Conservation (phyloP, 2,113 vertebrate species). For the Lycocorax pyrrhopterus region DNA sequence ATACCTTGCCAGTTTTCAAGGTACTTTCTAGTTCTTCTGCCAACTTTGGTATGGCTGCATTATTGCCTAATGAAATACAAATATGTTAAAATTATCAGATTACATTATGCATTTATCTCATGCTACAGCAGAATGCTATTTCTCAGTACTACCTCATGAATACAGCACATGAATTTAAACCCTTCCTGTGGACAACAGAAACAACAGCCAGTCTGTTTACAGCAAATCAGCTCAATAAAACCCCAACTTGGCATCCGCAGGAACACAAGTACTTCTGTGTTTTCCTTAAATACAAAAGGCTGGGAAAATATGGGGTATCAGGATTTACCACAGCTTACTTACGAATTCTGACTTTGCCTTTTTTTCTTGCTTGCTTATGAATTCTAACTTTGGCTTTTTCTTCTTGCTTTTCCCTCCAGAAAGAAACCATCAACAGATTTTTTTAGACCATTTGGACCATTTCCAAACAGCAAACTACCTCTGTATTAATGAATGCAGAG, state of each 20-base stretch:
- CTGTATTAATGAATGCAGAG: background rate
- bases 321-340: background rate
- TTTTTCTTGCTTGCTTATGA: background rate
- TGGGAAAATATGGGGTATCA: background rate
- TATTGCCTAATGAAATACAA: slow-evolving; percentile 68
- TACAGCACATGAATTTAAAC: background rate
- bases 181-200: background rate
- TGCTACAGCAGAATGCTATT: background rate
- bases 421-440: background rate
- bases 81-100: background rate
- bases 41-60: slow-evolving; percentile 36
- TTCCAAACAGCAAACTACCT: background rate
- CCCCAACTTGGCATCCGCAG: background rate
- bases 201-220: background rate
- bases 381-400: background rate
- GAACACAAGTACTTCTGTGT: background rate
- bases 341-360: background rate
- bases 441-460: background rate
- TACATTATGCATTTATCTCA: background rate
- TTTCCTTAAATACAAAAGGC: background rate
- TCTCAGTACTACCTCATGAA: background rate
- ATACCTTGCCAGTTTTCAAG: slow-evolving; percentile 66
- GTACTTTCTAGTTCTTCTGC: slow-evolving; percentile 32
- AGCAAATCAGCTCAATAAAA: background rate
- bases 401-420: background rate